These are phyloP conservation scores for Chromis chromis DNA, from an alignment of 2,797 vertebrate genomes.

Conservation along the genomic window DNA sequence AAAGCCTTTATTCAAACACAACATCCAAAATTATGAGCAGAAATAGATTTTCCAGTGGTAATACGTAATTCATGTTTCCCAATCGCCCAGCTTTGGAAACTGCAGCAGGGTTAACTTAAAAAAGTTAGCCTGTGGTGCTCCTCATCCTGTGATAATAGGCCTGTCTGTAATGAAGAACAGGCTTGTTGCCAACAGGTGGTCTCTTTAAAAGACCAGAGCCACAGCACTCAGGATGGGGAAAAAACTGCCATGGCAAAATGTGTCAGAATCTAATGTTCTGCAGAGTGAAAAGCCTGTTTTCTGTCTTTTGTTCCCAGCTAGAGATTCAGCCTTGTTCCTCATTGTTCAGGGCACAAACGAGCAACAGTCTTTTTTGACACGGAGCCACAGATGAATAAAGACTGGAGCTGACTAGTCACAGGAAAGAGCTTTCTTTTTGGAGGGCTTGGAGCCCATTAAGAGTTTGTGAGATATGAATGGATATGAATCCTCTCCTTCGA, in stretches of 20 bases:
- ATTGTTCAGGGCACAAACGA: constrained; percentile 97
- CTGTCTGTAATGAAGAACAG: constrained; percentile 87
- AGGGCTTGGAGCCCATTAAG: constrained; percentile 87
- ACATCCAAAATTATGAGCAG: constrained; percentile 59
- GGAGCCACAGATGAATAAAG: constrained; percentile 99
- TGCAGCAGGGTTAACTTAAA: constrained; percentile 85
- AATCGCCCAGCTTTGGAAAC: constrained; percentile 68
- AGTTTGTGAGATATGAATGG: constrained; percentile 90
- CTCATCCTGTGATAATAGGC: constrained; percentile 86
- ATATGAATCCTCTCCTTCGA: constrained; percentile 87
- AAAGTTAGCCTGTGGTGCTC: constrained; percentile 84
- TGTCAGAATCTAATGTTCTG: constrained; percentile 99
- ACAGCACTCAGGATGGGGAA: constrained; percentile 89
- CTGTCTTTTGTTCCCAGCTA: constrained; percentile 97
- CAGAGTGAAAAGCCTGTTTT: constrained; percentile 99
- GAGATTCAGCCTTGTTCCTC: constrained; percentile 98
- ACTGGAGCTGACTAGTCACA: constrained; percentile 97
- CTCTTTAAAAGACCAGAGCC: constrained; percentile 96
- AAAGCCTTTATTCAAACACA: constrained; percentile 63
- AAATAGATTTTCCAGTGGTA: constrained; percentile 55
- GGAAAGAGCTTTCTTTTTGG: constrained; percentile 91
- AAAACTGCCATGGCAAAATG: constrained; percentile 90
- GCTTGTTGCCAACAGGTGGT: constrained; percentile 98
- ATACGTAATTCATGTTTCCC: constrained; percentile 58
- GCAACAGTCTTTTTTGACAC: constrained; percentile 99